Evolutionary conservation across 2,888 invertebrate genomes (phyloP), one percentile per base, ranked within the genome.

Genomic region (Melikaiella ostensackeni): DNA sequence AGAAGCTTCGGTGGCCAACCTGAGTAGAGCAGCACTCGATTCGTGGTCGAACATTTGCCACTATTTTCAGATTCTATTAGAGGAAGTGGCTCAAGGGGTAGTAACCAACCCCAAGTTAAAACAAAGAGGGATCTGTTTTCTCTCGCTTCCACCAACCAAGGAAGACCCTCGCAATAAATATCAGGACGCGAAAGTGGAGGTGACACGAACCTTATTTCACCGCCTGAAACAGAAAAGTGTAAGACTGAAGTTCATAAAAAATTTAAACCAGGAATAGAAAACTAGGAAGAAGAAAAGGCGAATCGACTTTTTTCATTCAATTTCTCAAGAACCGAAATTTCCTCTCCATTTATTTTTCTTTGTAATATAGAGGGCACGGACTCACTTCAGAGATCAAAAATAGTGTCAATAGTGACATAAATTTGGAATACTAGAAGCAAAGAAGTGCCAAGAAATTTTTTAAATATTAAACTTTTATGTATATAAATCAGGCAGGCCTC

Each of bases 81-180:
- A 0, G 92, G 91, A 8, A 94, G 92, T 2, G 94, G 93, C 84
- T 94, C 94, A 24, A 94, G 91, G 0, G 95, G 94, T 82, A 97
- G 89, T 87, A 96, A 95, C 83, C 95, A 95, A 64, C 97, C 97
- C 97, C 97, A 97, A 62, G 96, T 96, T 83, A 97, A 93, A 78
- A 97, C 92, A 89, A 96, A 97, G 77, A 97, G 93, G 59, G 96
- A 96, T 74, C 96, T 94, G 89, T 97, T 97, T 81, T 95, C 94
- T 80, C 96, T 94, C 2, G 97, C 96, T 88, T 95, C 95, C 76
- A 97, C 93, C 81, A 97, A 92, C 95, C 97, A 97, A 5, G 97
- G 96, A 77, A 95, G 92, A 78, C 95, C 95, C n/a, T 94, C 94
- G 91, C 96, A 96, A 84, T 95, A 93, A n/a, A 94, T 93, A 85